A percentile compares a stretch with the other conserved stretches of the same genome.
Evolutionary conservation across 2,888 invertebrate species (phyloP).

Genomic region (Drosophila gaucha): DNA sequence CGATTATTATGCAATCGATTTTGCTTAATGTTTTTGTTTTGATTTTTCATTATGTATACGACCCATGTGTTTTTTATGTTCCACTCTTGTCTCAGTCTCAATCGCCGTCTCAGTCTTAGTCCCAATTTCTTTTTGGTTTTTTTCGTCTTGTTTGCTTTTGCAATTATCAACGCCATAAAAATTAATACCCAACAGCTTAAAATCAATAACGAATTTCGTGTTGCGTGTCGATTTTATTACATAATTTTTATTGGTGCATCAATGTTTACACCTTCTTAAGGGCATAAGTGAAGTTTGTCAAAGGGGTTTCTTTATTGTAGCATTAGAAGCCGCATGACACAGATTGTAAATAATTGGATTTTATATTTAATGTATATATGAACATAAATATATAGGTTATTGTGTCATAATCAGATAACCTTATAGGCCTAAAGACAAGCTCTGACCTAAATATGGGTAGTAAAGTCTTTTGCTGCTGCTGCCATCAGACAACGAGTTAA

Average conservation of each 20-base stretch:
- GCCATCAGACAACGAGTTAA: no score
- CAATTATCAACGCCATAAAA: conserved; percentile 67
- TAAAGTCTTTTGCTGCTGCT: no score
- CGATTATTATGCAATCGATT: conserved; percentile 57
- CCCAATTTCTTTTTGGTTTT: conserved; percentile 24
- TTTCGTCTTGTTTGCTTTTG: conserved; percentile 44
- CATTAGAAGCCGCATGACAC: conserved; percentile 41
- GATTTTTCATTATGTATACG: conserved; percentile 40
- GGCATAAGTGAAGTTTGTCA: no score
- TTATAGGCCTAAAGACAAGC: no score
- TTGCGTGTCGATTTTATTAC: conserved; percentile 43
- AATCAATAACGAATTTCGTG: conserved; percentile 53
- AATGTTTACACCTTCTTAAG: conserved; percentile 38
- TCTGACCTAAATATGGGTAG: no score
- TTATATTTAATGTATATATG: conserved; percentile 21
- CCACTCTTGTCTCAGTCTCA: no score
- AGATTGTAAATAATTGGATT: conserved; percentile 49
- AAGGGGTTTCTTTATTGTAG: conserved; percentile 31
- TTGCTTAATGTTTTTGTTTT: conserved; percentile 15
- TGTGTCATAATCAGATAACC: conserved; percentile 40
- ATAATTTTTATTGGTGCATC: conserved; percentile 61
- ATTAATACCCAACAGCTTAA: conserved; percentile 43
- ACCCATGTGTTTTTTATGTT: conserved; percentile 18
- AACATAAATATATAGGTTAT: conserved; percentile 14
- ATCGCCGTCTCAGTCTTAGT: conserved; percentile 9